Evolutionary conservation across 2,797 vertebrate species (phyloP), one percentile per base, ranked within the genome.

Genomic region (Hydrophis major): DNA sequence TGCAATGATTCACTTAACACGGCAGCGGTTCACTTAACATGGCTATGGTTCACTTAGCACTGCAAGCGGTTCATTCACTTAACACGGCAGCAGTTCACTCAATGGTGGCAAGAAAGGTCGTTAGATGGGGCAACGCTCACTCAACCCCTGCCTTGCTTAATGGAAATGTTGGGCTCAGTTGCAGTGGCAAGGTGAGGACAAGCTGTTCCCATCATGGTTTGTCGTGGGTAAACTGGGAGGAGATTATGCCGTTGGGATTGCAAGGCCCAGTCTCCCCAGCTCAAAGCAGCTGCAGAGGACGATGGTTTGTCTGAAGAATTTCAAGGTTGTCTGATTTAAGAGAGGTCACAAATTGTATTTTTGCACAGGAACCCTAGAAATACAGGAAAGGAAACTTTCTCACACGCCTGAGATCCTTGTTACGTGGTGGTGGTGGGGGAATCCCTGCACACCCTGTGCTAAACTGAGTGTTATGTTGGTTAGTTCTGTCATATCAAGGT

Each of bases 351-450:
- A 1, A 32, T 6, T 0, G n/a, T 18, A 32, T 69, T 14, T 32
- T 32, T 32, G 5, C 66, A 14, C 63, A 0, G 28, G 28, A 32
- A 14, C 4, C n/a, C 0, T 69, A 32, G n/a, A 32, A 69, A 69
- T 16, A 32, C 14, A 32, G 3, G 13, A 32, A 69, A 13, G n/a
- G 2, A 32, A 32, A 16, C 13, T 32, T 69, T 69, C n/a, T 32
- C n/a, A 18, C 4, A 2, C 5, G n/a, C 2, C 66, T 1, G 28
- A 12, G 28, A 0, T n/a, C 1, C 11, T 12, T 12, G 0, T 69
- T 0, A 16, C 14, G 0, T 32, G 1, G 2, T n/a, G n/a, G 5
- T 16, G n/a, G n/a, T 14, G n/a, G n/a, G 37, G 37, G 2, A 37
- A 8, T 74, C 16, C 69, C 3, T 37, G 16, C 69, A 37, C 16